Conservation (phyloP, 2,888 invertebrate genomes). For the Selenia dentaria region DNA sequence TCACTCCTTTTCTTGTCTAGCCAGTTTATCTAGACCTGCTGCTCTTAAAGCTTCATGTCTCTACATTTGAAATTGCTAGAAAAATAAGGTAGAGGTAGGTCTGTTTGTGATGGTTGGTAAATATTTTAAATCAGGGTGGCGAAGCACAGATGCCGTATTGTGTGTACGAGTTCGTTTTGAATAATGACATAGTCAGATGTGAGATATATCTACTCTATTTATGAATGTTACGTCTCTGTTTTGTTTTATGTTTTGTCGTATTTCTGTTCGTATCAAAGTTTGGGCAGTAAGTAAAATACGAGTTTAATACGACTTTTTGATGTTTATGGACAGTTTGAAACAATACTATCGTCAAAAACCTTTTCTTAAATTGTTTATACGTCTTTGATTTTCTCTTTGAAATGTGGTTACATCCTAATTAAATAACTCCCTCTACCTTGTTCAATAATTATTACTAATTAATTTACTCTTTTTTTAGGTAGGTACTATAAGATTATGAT, state of each 20-base stretch:
- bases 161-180: constrained; percentile 15
- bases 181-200: constrained; percentile 8
- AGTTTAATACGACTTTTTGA: too few relatives aligned
- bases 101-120: constrained; percentile 3
- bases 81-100: not conserved
- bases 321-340: too few relatives aligned
- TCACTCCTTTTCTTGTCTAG: constrained; percentile 17
- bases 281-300: not conserved
- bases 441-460: too few relatives aligned
- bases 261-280: constrained; percentile 1
- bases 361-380: too few relatives aligned
- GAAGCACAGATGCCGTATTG: constrained; percentile 8
- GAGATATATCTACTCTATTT: constrained; percentile 5
- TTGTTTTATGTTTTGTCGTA: constrained; percentile 6
- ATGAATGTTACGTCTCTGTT: constrained; percentile 9
- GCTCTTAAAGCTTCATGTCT: not conserved
- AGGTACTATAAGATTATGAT: too few relatives aligned
- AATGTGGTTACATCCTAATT: too few relatives aligned
- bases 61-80: not conserved
- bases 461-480: too few relatives aligned
- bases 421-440: too few relatives aligned
- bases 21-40: constrained; percentile 25
- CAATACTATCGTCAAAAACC: too few relatives aligned
- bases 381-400: too few relatives aligned
- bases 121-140: constrained; percentile 15